Base-by-base conservation (phyloP, 2,113 vertebrate species). In the Misgurnus anguillicaudatus region DNA sequence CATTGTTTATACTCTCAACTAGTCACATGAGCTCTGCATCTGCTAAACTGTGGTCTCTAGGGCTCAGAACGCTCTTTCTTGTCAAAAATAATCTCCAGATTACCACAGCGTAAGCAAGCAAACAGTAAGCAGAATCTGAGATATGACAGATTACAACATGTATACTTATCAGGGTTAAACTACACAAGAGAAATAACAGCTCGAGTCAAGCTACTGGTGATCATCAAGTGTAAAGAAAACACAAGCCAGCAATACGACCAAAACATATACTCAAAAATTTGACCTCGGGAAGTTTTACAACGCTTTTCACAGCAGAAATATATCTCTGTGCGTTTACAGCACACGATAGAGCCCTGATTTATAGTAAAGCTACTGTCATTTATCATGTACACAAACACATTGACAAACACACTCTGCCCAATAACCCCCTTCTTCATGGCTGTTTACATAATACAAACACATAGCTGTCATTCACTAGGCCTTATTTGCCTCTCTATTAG, bases 291-390 rank as follows among this genome's bases (percentile, higher is more conserved):
- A 36, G 55, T 47, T 24, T 14, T 47, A 13, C 31, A 41, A 45
- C 9, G 17, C 47, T 19, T 60, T 61, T 61, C 55, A 62, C 57
- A 74, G 57, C 11, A 45, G n/a, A 17, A 47, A 41, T 10, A 31
- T 47, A 61, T 74, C 41, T 17, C 4, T 19, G 57, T 81, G 75
- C 55, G 74, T 81, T 61, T 71, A 19, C 24, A 31, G 24, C 24
- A 31, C 64, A 71, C 68, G 70, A 60, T 62, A 42, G 48, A 67
- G 51, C 58, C 57, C 13, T 61, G 57, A 11, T 62, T 74, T 62
- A 74, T 57, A 36, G 71, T 74, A 47, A 74, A 13, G 57, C 14
- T 51, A 72, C 9, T 57, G 69, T 72, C 51, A 21, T 41, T 51
- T 42, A 14, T 39, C 71, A 76, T 31, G 36, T 21, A 53, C 45